phyloP scores from a whole-genome alignment of 2,113 vertebrate species.

The Xiphias gladius region DNA sequence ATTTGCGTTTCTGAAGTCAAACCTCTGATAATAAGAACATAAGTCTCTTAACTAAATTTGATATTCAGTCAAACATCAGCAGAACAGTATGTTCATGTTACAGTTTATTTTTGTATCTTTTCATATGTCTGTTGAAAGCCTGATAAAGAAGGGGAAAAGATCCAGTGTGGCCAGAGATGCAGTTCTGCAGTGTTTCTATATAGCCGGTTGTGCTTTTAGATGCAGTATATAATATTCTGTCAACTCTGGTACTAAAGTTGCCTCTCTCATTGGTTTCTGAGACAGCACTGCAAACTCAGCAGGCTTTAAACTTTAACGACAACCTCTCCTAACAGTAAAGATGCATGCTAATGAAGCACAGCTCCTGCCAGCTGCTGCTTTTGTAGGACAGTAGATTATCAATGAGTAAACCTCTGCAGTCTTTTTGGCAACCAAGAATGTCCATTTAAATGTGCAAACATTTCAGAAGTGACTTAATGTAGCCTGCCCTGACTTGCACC shows the following conservation, averaged over 20 bases:
- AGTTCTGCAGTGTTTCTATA: slow-evolving; percentile 6
- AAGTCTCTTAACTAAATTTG: background rate
- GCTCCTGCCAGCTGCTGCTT: slow-evolving; percentile 46
- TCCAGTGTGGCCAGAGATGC: background rate
- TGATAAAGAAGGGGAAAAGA: background rate
- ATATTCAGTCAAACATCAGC: background rate
- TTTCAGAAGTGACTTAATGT: slow-evolving; percentile 84
- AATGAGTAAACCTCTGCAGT: slow-evolving; percentile 34
- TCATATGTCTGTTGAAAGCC: slow-evolving; percentile 1
- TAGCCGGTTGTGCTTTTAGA: slow-evolving; percentile 10
- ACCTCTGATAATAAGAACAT: background rate
- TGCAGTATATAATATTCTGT: slow-evolving; percentile 46
- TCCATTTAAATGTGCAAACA: slow-evolving; percentile 31
- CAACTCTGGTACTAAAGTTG: slow-evolving; percentile 27
- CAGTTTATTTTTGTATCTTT: slow-evolving; percentile 9
- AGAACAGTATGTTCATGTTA: background rate
- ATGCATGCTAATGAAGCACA: slow-evolving; percentile 48
- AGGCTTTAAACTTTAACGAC: slow-evolving; percentile 71
- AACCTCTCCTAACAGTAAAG: slow-evolving; percentile 40
- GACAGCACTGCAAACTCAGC: slow-evolving; percentile 58
- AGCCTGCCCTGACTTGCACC: background rate
- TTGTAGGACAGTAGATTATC: slow-evolving; percentile 50
- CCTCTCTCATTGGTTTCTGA: slow-evolving; percentile 38
- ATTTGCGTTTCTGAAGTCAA: slow-evolving; percentile 1
- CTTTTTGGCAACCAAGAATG: slow-evolving; percentile 44